phyloP scores from a whole-genome alignment of 2,797 vertebrate genomes.

The Clarias fuscus region DNA sequence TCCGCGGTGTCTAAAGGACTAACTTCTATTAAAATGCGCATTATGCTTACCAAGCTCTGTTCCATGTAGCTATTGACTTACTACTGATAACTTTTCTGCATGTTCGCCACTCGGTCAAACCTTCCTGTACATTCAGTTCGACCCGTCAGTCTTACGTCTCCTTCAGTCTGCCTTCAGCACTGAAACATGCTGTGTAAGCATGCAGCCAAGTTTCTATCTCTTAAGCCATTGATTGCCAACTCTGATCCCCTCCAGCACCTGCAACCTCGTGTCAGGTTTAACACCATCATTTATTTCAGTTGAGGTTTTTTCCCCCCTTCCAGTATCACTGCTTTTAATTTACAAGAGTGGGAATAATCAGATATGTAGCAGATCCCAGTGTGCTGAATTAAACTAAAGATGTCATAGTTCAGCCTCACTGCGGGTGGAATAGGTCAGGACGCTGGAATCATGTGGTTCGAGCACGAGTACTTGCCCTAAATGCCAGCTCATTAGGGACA shows the following conservation, averaged over 20 bases:
- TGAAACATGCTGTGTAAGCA: background rate
- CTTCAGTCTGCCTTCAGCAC: background rate
- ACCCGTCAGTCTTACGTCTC: background rate
- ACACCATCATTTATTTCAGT: background rate
- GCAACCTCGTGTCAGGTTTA: background rate
- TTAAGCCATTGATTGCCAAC: slow-evolving; percentile 5
- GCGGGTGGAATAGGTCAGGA: slow-evolving; percentile 39
- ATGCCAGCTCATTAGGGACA: slow-evolving; percentile 50
- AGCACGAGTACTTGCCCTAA: slow-evolving; percentile 35
- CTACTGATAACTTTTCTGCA: background rate
- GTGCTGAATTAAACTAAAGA: background rate
- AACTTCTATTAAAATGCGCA: background rate
- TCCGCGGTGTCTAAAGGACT: background rate
- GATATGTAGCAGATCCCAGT: slow-evolving; percentile 4
- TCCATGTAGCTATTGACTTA: background rate
- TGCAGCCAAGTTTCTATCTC: slow-evolving; percentile 5
- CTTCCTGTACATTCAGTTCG: background rate
- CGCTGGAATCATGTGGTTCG: slow-evolving; percentile 41
- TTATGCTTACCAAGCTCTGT: background rate
- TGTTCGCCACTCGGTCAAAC: background rate
- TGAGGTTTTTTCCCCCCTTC: background rate
- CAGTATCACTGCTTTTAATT: background rate
- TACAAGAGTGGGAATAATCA: background rate
- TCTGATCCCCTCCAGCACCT: background rate
- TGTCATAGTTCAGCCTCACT: slow-evolving; percentile 15